Evolutionary conservation across 2,888 invertebrate species (phyloP).

Genomic region (Machimus atricapillus): DNA sequence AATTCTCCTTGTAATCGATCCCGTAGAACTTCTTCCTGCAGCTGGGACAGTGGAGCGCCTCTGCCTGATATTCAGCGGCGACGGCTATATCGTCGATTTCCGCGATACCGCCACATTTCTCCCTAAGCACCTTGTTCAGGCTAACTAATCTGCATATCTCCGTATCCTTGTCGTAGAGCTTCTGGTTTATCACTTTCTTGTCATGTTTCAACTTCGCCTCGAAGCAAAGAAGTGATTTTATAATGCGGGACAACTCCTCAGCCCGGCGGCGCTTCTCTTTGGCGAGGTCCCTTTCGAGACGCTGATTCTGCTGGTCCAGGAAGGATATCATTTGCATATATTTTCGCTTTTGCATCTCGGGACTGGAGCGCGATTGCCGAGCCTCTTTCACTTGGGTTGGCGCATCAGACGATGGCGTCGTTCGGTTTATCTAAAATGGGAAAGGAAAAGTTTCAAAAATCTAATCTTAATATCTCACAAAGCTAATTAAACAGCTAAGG

Average conservation of each 20-base stretch:
- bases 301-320: slow-evolving; percentile 59
- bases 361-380: neutral
- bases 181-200: slow-evolving; percentile 59
- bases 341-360: slow-evolving; percentile 53
- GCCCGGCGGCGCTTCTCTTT: slow-evolving; percentile 59
- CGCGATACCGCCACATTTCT: slow-evolving; percentile 43
- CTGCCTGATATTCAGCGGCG: slow-evolving; percentile 49
- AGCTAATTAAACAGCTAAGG: too few species aligned
- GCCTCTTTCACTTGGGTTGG: neutral
- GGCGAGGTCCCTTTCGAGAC: slow-evolving; percentile 57
- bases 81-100: neutral
- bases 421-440: neutral
- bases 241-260: slow-evolving; percentile 60
- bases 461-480: neutral
- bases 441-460: neutral
- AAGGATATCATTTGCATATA: slow-evolving; percentile 57
- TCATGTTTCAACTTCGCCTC: slow-evolving; percentile 61
- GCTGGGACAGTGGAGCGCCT: slow-evolving; percentile 60
- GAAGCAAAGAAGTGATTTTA: slow-evolving; percentile 60
- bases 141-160: slow-evolving; percentile 58
- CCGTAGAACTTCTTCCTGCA: slow-evolving; percentile 61
- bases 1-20: slow-evolving; percentile 56
- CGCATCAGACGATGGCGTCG: neutral
- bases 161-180: slow-evolving; percentile 58
- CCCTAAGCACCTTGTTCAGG: slow-evolving; percentile 56